Conservation (phyloP, 2,113 vertebrate genomes). For the Tapirus terrestris region DNA sequence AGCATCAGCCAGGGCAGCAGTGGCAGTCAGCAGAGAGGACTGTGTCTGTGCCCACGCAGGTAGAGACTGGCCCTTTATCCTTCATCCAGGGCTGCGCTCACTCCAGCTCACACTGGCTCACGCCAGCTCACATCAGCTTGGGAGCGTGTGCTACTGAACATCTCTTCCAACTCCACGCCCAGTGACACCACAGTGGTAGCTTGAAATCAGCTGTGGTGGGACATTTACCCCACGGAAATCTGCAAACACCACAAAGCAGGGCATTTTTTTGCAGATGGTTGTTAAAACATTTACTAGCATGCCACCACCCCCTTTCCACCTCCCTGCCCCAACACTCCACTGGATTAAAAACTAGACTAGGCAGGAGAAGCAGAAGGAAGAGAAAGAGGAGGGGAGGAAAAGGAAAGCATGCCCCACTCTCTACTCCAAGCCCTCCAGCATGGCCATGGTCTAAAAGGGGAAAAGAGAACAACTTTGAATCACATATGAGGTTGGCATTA, state of each 20-base stretch:
- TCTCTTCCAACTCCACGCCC: background rate
- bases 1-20: background rate
- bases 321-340: background rate
- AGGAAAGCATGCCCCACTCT: accelerated
- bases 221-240: background rate
- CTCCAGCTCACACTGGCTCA: background rate
- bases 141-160: too few relatives aligned
- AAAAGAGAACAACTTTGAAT: background rate
- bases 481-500: background rate
- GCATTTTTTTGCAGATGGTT: background rate
- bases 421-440: background rate
- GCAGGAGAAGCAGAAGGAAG: background rate
- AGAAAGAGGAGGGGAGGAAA: background rate
- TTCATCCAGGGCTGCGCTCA: background rate
- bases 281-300: background rate
- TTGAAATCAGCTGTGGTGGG: background rate
- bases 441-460: background rate
- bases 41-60: background rate
- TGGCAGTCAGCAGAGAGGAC: background rate
- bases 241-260: background rate
- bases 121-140: background rate
- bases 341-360: background rate
- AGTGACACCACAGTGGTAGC: background rate
- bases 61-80: background rate
- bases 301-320: accelerated